Percentiles rank a stretch among this genome's conserved stretches.
These are phyloP conservation scores for Orientallactaga bullata DNA, from an alignment of 2,113 vertebrate species.

Conservation along the genomic window DNA sequence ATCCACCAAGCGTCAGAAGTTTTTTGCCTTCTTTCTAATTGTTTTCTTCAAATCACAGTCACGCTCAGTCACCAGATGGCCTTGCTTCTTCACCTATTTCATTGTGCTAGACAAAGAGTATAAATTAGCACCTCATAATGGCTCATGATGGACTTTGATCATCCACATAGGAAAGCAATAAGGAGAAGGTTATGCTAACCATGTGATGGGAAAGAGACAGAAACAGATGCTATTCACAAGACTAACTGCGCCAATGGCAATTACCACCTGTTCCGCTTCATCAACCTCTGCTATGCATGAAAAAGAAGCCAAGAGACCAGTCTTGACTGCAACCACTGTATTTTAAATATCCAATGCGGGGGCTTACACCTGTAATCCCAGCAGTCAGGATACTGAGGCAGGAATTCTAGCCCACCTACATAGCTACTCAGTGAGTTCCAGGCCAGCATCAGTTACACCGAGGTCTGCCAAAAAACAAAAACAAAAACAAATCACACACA, in stretches of 20 bases:
- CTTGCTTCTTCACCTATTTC: slow-evolving; percentile 70
- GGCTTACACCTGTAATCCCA: not conserved
- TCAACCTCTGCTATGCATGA: slow-evolving; percentile 52
- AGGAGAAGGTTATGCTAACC: slow-evolving; percentile 76
- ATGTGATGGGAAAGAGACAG: slow-evolving; percentile 71
- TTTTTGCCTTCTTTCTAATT: slow-evolving; percentile 37
- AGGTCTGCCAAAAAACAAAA: not conserved
- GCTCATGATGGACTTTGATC: slow-evolving; percentile 75
- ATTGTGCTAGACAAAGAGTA: slow-evolving; percentile 51
- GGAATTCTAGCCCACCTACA: not conserved
- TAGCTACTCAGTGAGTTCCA: not conserved
- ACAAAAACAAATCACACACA: not conserved
- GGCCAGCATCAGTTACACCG: not conserved
- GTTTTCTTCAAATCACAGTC: slow-evolving; percentile 58
- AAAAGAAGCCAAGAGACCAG: slow-evolving; percentile 58
- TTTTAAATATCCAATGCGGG: slow-evolving; percentile 3
- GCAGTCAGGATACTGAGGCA: not conserved
- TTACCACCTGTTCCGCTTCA: slow-evolving; percentile 75
- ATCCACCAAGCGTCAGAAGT: slow-evolving; percentile 67
- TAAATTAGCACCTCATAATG: slow-evolving; percentile 75
- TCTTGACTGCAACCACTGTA: slow-evolving; percentile 37
- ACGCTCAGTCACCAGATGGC: slow-evolving; percentile 72
- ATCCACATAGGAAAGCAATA: slow-evolving; percentile 69
- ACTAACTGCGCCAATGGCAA: slow-evolving; percentile 69
- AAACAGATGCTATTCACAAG: slow-evolving; percentile 78